A percentile compares a stretch with the other conserved stretches of the same genome.
phyloP scores from a whole-genome alignment of 2,797 vertebrate species.

The Gadopsis marmoratus region DNA sequence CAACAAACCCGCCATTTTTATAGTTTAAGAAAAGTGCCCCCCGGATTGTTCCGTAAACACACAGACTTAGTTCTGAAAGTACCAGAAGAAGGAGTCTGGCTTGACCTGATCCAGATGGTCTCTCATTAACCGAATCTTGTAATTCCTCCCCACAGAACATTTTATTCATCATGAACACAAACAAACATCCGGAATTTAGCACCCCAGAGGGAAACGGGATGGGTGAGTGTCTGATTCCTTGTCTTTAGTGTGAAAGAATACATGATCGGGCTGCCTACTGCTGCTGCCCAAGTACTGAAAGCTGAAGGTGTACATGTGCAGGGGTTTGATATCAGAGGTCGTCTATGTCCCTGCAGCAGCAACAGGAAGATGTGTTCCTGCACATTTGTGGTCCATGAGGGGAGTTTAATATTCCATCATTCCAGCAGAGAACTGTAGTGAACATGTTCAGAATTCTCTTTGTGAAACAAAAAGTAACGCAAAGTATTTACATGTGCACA shows the following conservation, averaged over 20 bases:
- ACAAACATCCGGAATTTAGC: slow-evolving; percentile 57
- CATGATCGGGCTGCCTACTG: slow-evolving; percentile 2
- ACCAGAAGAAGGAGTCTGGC: not conserved
- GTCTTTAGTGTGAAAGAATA: not conserved
- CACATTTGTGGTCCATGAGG: not conserved
- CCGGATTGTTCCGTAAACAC: not conserved
- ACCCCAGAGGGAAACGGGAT: slow-evolving; percentile 55
- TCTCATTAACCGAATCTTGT: not conserved
- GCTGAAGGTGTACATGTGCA: slow-evolving; percentile 1
- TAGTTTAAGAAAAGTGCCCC: not conserved
- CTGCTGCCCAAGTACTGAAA: slow-evolving; percentile 6
- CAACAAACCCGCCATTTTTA: not conserved
- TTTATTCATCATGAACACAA: slow-evolving; percentile 66
- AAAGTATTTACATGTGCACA: not conserved
- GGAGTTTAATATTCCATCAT: not conserved
- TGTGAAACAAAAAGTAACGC: slow-evolving; percentile 13
- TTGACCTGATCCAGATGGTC: not conserved
- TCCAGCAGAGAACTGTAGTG: not conserved
- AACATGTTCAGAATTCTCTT: not conserved
- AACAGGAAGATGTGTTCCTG: not conserved
- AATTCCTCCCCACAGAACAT: slow-evolving; percentile 49
- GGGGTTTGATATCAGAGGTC: not conserved
- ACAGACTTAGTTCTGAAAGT: not conserved
- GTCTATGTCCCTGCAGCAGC: not conserved
- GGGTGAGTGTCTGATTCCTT: slow-evolving; percentile 70